Evolutionary conservation across 2,888 invertebrate genomes (phyloP).

Genomic region (Eupithecia centaureata): DNA sequence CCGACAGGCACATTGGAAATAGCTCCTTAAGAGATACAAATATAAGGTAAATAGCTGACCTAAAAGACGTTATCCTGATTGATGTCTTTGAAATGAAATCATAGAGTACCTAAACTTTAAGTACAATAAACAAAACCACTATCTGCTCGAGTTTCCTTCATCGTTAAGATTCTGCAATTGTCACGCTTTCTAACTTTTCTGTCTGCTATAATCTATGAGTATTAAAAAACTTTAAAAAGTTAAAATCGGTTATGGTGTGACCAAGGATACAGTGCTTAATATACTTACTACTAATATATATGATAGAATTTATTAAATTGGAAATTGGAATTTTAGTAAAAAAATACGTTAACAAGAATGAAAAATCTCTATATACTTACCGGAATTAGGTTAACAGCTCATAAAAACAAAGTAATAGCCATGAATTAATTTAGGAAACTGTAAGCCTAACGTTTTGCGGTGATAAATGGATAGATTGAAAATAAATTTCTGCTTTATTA

Average conservation of each 20-base stretch:
- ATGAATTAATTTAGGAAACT: neutral
- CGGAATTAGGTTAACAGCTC: neutral
- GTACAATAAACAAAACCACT: no score
- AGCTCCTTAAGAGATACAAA: neutral
- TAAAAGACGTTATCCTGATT: no score
- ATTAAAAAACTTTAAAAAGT: no score
- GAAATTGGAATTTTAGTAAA: neutral
- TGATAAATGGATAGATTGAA: slow-evolving; percentile 22
- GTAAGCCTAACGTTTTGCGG: slow-evolving; percentile 10
- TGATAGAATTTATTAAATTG: neutral
- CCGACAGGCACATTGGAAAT: neutral
- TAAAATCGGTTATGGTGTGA: no score
- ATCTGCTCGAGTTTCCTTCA: no score
- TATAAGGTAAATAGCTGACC: neutral
- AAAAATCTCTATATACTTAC: neutral
- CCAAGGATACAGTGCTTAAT: no score
- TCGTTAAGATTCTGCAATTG: no score
- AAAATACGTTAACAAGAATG: neutral
- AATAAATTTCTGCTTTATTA: slow-evolving; percentile 10
- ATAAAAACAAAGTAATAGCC: slow-evolving; percentile 5
- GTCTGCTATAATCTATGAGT: no score
- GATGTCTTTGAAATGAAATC: no score
- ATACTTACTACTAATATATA: no score
- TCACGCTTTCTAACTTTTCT: no score
- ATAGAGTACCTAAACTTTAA: no score